Evolutionary conservation across 2,797 vertebrate genomes (phyloP).

Genomic region (Microctenopoma stevenorrisi): DNA sequence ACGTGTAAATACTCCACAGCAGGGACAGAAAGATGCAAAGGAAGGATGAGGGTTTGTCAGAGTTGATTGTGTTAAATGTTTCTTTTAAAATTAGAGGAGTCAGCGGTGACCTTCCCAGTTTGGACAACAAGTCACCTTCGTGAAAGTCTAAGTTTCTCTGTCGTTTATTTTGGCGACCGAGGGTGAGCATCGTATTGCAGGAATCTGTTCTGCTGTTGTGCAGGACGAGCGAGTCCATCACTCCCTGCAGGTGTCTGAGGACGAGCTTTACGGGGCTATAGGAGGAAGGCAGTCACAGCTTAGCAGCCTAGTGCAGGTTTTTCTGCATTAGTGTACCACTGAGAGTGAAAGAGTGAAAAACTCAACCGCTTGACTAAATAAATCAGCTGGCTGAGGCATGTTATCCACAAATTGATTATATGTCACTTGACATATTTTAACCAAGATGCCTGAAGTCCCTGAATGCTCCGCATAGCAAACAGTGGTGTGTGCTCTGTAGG

Average conservation of each 20-base stretch:
- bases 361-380: constrained; percentile 71
- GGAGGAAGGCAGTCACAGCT: constrained; percentile 57
- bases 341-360: constrained; percentile 66
- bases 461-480: constrained; percentile 78
- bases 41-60: too few species aligned
- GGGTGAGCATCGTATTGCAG: neutral
- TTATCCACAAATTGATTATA: constrained; percentile 82
- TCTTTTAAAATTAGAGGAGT: too few species aligned
- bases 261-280: constrained; percentile 45
- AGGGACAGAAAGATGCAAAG: too few species aligned
- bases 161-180: constrained; percentile 8
- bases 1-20: too few species aligned
- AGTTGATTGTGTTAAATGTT: too few species aligned
- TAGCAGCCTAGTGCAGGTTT: constrained; percentile 53
- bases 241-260: constrained; percentile 63
- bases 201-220: constrained; percentile 35
- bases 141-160: neutral
- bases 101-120: too few species aligned
- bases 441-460: constrained; percentile 71
- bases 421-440: constrained; percentile 80
- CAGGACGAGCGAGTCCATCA: constrained; percentile 46
- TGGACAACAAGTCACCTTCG: too few species aligned
- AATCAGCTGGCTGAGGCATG: constrained; percentile 69
- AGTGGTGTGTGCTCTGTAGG: constrained; percentile 60
- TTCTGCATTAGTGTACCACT: constrained; percentile 52